Base-by-base conservation (phyloP, 2,113 vertebrate genomes). In the Oryzias curvinotus region DNA sequence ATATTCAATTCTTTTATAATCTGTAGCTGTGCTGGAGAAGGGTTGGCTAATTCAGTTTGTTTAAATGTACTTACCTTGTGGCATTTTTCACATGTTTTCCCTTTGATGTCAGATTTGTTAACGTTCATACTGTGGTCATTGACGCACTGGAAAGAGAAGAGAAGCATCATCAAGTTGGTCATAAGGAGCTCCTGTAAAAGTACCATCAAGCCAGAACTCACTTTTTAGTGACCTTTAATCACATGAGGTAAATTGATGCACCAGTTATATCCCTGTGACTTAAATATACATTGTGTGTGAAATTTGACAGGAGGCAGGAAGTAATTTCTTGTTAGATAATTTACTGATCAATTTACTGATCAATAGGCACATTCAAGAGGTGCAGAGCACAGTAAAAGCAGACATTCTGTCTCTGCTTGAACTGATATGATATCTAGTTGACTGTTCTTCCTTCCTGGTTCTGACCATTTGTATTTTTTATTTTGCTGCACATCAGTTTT, bases 61-160 rank as follows among this genome's bases (percentile, higher is more conserved):
- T 57, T 49, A 64, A 68, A 58, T 14, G 57, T 13, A 19, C 71
- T 78, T 26, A 48, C 53, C 65, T n/a, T 14, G 30, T 19, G 44
- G 44, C 56, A 0, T 41, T 47, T 42, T 41, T 52, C 14, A 50
- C 47, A 52, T 62, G 53, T 43, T 4, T 28, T 4, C 51, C 17
- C 57, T 70, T 77, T 81, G 63, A 77, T 68, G 56, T 68, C 48
- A 45, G 16, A 21, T 43, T 58, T 26, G 67, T 78, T 66, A 78
- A 47, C 41, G 49, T 67, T 69, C 36, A 75, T 13, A 5, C 30
- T 15, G 42, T 62, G 43, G 25, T 42, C 26, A 58, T 21, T 57
- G 46, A 15, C 3, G 7, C 19, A 46, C 28, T 21, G 5, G 10
- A 5, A 17, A 43, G 45, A 41, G 6, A 17, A 43, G 45, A 41